Conservation (phyloP, 1,140 invertebrate species). For the Anoplophora glabripennis region DNA sequence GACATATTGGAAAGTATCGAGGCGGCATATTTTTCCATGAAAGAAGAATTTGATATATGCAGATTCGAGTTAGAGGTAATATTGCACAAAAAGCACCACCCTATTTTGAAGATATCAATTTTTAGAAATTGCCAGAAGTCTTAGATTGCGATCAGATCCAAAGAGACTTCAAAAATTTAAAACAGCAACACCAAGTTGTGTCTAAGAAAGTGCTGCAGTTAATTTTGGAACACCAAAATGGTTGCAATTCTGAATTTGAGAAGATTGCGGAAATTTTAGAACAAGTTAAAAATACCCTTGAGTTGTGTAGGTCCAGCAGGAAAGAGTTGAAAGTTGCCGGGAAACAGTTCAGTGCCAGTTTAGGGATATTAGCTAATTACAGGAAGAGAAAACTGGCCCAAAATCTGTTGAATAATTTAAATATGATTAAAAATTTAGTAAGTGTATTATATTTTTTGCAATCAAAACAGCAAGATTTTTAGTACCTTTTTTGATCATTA, state of each 20-base stretch:
- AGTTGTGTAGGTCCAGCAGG: conserved; percentile 69
- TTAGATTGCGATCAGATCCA: conserved; percentile 68
- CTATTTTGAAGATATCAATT: conserved; percentile 17
- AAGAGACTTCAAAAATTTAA: conserved; percentile 62
- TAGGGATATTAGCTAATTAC: conserved; percentile 85
- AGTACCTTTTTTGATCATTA: too few relatives aligned
- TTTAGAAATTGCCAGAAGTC: conserved; percentile 61
- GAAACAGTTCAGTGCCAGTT: conserved; percentile 78
- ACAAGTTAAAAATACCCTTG: conserved; percentile 67
- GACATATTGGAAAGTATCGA: conserved; percentile 73
- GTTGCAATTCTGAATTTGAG: conserved; percentile 80
- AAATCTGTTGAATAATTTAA: conserved; percentile 72
- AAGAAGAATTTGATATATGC: conserved; percentile 63
- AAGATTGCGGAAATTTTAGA: conserved; percentile 76
- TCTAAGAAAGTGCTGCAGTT: conserved; percentile 88
- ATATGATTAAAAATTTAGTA: conserved; percentile 80
- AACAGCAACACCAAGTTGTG: conserved; percentile 78
- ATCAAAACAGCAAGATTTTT: background rate
- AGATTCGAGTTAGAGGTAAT: conserved; percentile 64
- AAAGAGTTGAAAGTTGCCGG: conserved; percentile 70
- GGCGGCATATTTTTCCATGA: conserved; percentile 61
- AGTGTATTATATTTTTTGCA: conserved; percentile 27
- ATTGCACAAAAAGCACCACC: background rate
- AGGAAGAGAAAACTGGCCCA: conserved; percentile 78
- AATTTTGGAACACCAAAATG: conserved; percentile 83